These are phyloP conservation scores for Gymnosoma rotundatum DNA, from an alignment of 2,888 invertebrate species.

Conservation along the genomic window DNA sequence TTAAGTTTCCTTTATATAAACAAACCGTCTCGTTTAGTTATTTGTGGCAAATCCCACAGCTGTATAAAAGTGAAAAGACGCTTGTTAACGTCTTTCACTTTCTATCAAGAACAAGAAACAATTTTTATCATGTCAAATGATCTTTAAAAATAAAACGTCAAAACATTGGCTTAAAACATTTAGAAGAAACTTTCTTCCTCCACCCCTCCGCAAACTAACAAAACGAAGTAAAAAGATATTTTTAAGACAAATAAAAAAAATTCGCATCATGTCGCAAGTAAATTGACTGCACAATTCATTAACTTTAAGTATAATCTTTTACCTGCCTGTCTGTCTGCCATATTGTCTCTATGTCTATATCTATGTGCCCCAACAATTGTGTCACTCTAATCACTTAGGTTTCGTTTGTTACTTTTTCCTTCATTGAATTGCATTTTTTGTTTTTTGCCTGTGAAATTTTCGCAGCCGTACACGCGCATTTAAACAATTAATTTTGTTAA, in stretches of 20 bases:
- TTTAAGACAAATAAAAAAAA: background rate
- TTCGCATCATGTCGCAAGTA: conserved; percentile 28
- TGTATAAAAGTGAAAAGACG: conserved; percentile 39
- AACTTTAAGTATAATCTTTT: background rate
- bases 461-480: conserved; percentile 25
- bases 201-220: background rate
- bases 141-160: conserved; percentile 41
- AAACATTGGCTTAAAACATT: conserved; percentile 8
- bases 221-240: conserved; percentile 17
- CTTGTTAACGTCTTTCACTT: conserved; percentile 37
- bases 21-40: background rate
- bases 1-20: conserved; percentile 24
- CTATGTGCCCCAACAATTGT: conserved; percentile 26
- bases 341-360: background rate
- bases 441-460: background rate
- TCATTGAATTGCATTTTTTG: conserved; percentile 12
- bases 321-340: conserved; percentile 36
- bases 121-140: conserved; percentile 55
- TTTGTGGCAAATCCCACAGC: conserved; percentile 30
- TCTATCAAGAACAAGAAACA: conserved; percentile 40
- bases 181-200: conserved; percentile 13
- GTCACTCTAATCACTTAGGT: conserved; percentile 51
- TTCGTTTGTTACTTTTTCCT: conserved; percentile 8
- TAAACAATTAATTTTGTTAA: conserved; percentile 44
- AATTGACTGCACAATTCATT: conserved; percentile 25